Conservation (phyloP, 2,113 vertebrate genomes). For the Aspidoscelis tigris region DNA sequence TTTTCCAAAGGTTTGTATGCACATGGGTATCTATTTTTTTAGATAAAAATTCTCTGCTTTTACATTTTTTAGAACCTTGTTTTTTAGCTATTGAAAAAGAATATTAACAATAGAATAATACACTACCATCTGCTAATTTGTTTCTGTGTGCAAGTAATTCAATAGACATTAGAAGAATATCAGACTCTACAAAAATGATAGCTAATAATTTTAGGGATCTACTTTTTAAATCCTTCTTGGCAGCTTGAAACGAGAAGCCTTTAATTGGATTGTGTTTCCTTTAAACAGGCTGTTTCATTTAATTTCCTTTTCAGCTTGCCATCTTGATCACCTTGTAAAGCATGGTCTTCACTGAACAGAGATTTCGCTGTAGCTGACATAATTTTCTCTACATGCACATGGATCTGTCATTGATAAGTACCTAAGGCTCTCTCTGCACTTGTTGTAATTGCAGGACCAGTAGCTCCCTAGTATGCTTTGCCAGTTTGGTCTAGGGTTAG, state of each 20-base stretch:
- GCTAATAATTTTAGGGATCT: not conserved
- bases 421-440: too few species aligned
- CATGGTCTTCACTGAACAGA: not conserved
- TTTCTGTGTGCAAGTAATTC: not conserved
- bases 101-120: not conserved
- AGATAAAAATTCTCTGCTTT: not conserved
- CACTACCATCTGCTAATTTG: not conserved
- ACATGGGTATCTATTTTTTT: not conserved
- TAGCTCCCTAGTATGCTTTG: too few species aligned
- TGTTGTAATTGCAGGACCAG: too few species aligned
- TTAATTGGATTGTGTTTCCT: constrained; percentile 26
- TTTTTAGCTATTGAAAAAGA: not conserved
- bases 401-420: not conserved
- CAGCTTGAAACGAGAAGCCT: constrained; percentile 6
- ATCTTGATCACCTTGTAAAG: not conserved
- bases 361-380: not conserved
- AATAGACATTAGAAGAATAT: not conserved
- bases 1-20: not conserved
- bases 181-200: not conserved
- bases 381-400: not conserved
- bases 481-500: too few species aligned
- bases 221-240: not conserved
- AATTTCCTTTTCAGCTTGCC: constrained; percentile 13
- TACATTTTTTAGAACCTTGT: not conserved
- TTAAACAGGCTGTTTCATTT: not conserved